A percentile compares a stretch with the other conserved stretches of the same genome.
These are phyloP conservation scores for Tribolium freemani DNA, from an alignment of 2,888 invertebrate species.

Conservation along the genomic window DNA sequence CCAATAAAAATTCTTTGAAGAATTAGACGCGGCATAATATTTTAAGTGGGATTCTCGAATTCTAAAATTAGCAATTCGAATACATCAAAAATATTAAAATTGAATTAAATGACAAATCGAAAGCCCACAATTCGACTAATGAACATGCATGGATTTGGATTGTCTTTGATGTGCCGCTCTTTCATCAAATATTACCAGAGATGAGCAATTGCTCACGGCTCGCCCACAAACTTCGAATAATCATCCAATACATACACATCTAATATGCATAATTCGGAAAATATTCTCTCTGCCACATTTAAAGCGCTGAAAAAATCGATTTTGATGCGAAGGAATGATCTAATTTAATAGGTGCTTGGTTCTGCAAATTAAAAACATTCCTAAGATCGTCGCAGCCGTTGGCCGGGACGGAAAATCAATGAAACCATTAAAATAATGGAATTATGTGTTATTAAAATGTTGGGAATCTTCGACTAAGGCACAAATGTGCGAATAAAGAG, in stretches of 20 bases:
- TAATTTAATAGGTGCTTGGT: slow-evolving; percentile 3
- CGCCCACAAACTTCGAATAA: background rate
- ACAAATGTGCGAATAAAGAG: slow-evolving; percentile 14
- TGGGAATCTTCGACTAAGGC: background rate
- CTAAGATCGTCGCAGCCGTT: background rate
- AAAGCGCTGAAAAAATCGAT: background rate
- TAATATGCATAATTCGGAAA: background rate
- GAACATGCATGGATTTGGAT: background rate
- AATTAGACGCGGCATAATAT: no score
- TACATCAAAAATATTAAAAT: background rate
- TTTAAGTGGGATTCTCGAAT: no score
- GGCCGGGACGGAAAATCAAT: background rate
- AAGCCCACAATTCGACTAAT: background rate
- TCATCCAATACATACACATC: background rate
- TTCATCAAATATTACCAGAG: background rate
- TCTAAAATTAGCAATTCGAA: background rate
- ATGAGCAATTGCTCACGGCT: background rate
- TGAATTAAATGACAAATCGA: background rate
- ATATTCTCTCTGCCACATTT: background rate
- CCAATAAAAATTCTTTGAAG: no score
- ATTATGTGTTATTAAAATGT: slow-evolving; percentile 6
- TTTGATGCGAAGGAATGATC: background rate
- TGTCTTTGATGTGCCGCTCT: slow-evolving; percentile 6
- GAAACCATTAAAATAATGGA: slow-evolving; percentile 12
- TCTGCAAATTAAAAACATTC: slow-evolving; percentile 13